These are phyloP conservation scores for Atherix ibis DNA, from an alignment of 2,888 invertebrate genomes.

Conservation along the genomic window DNA sequence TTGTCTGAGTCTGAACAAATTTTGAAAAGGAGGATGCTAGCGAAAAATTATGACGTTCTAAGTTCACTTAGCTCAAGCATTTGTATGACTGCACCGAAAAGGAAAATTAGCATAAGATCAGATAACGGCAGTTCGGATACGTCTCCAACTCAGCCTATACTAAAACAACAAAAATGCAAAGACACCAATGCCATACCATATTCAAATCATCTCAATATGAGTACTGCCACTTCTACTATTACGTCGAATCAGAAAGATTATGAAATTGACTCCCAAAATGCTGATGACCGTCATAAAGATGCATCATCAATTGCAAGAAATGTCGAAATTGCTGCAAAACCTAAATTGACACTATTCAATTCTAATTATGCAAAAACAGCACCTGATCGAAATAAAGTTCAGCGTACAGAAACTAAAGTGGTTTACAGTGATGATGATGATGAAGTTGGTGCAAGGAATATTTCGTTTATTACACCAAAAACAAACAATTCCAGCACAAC, in stretches of 20 bases:
- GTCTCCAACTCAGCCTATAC: conserved; percentile 1
- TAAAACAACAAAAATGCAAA: conserved; percentile 8
- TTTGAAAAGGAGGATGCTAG: conserved; percentile 22
- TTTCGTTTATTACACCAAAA: conserved; percentile 29
- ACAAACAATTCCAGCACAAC: conserved; percentile 14
- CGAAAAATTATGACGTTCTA: conserved; percentile 26
- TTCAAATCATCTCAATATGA: conserved; percentile 6
- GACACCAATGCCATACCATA: conserved; percentile 4
- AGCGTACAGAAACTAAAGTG: too few relatives aligned
- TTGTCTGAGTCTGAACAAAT: conserved; percentile 19
- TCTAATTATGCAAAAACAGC: not conserved
- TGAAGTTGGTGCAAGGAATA: conserved; percentile 20
- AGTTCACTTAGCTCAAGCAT: conserved; percentile 30
- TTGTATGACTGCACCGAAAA: conserved; percentile 14
- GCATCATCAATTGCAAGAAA: too few relatives aligned
- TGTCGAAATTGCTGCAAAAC: conserved; percentile 16
- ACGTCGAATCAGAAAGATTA: not conserved
- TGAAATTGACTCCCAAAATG: not conserved
- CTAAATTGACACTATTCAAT: conserved; percentile 28
- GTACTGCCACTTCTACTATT: conserved; percentile 5
- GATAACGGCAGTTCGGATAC: not conserved
- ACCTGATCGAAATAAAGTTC: not conserved
- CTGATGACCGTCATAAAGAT: not conserved
- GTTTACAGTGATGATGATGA: conserved; percentile 4
- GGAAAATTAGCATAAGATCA: conserved; percentile 5